A percentile compares a stretch with the other conserved stretches of the same genome.
Evolutionary conservation across 1,140 invertebrate species (phyloP).

Genomic region (Dryas iulia): DNA sequence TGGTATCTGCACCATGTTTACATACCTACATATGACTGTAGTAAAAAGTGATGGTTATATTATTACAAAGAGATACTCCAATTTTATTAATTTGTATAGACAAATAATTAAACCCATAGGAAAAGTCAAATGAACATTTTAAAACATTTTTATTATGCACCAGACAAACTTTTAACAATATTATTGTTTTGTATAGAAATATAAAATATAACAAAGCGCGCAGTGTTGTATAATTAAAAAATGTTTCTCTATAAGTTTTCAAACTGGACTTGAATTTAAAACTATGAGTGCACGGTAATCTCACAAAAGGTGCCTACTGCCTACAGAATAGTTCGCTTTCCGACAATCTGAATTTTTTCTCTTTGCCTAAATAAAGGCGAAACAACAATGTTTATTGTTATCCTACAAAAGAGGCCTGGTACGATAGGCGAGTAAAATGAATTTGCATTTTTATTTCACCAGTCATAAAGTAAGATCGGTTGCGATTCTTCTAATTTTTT

Average conservation of each 20-base stretch:
- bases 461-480: conserved; percentile 30
- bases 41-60: no score
- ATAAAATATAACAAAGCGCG: neutral
- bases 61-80: no score
- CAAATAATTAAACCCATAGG: neutral
- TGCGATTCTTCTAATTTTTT: conserved; percentile 42
- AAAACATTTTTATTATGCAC: neutral
- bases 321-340: conserved; percentile 11
- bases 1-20: no score
- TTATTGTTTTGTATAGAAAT: neutral
- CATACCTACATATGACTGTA: no score
- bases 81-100: no score
- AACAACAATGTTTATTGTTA: conserved; percentile 54
- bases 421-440: conserved; percentile 47
- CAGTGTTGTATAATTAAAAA: conserved; percentile 8
- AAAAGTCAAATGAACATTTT: neutral
- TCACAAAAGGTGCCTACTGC: conserved; percentile 8
- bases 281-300: conserved; percentile 2
- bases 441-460: conserved; percentile 42
- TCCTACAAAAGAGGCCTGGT: conserved; percentile 42
- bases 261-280: conserved; percentile 19
- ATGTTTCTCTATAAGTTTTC: conserved; percentile 9
- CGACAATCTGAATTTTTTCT: conserved; percentile 16
- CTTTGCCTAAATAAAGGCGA: conserved; percentile 25
- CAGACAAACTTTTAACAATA: neutral